A percentile compares a stretch with the other conserved stretches of the same genome.
These are phyloP conservation scores for Ciconia maguari DNA, from an alignment of 2,113 vertebrate genomes.

Conservation along the genomic window DNA sequence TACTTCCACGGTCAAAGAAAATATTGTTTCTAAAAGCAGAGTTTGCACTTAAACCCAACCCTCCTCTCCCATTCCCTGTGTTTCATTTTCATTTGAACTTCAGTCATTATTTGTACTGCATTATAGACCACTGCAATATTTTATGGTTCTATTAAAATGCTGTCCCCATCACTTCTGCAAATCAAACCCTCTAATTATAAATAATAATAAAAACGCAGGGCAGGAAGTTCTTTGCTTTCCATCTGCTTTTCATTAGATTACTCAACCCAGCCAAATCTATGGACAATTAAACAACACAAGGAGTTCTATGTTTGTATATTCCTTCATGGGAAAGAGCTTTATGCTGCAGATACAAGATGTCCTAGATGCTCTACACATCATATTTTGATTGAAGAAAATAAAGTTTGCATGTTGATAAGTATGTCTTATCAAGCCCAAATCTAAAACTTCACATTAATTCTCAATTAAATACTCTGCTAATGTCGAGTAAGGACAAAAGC, in stretches of 20 bases:
- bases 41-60: background rate
- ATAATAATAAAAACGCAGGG: background rate
- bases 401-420: background rate
- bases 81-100: background rate
- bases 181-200: conserved; percentile 29
- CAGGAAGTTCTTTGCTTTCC: conserved; percentile 17
- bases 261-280: background rate
- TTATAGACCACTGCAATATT: background rate
- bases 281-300: background rate
- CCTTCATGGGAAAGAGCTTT: background rate
- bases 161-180: background rate
- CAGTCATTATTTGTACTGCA: background rate
- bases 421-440: background rate
- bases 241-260: conserved; percentile 49
- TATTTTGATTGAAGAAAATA: background rate
- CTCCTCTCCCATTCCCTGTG: background rate
- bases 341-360: background rate
- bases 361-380: background rate
- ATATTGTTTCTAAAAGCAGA: background rate
- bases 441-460: background rate
- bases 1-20: background rate
- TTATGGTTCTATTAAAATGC: background rate
- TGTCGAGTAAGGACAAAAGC: background rate
- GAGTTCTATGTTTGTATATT: background rate
- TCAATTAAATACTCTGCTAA: background rate